Percentiles rank a stretch among this genome's conserved stretches.
phyloP scores from a whole-genome alignment of 64 coral and sea anemone species.

The Montipora efflorescens region DNA sequence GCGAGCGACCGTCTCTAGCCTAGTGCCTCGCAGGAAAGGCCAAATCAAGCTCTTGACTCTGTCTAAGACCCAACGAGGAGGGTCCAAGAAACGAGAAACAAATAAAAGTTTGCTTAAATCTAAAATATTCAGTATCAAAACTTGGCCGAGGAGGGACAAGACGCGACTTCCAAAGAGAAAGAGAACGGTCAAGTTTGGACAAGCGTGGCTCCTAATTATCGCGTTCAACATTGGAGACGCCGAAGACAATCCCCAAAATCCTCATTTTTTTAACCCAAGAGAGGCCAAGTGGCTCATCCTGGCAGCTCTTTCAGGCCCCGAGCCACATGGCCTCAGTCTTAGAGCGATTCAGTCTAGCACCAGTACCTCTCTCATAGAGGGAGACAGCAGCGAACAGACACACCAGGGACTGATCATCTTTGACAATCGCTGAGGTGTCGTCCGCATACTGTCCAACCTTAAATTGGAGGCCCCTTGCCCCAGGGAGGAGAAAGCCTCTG shows the following conservation, averaged over 20 bases:
- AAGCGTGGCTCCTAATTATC: not conserved
- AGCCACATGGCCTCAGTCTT: too few relatives aligned
- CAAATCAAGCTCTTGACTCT: not conserved
- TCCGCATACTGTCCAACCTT: slow-evolving; percentile 11
- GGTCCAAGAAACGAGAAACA: not conserved
- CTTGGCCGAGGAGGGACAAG: not conserved
- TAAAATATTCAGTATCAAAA: not conserved
- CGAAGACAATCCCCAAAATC: slow-evolving; percentile 2
- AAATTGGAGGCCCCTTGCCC: too few relatives aligned
- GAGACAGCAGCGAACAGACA: too few relatives aligned
- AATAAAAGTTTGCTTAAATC: not conserved
- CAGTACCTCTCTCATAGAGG: too few relatives aligned
- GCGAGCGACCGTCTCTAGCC: not conserved
- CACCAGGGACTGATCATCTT: not conserved
- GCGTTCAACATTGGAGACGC: not conserved
- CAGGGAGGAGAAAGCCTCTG: too few relatives aligned
- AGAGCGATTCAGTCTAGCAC: too few relatives aligned
- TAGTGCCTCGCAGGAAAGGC: not conserved
- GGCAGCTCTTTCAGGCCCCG: too few relatives aligned
- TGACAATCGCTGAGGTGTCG: slow-evolving; percentile 72
- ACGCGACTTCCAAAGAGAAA: not conserved
- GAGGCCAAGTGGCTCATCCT: not conserved
- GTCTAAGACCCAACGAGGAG: not conserved
- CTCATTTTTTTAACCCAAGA: slow-evolving; percentile 2
- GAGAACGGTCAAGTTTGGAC: not conserved